Base-by-base conservation (phyloP, 2,797 vertebrate genomes). In the Adrianichthys oophorus region DNA sequence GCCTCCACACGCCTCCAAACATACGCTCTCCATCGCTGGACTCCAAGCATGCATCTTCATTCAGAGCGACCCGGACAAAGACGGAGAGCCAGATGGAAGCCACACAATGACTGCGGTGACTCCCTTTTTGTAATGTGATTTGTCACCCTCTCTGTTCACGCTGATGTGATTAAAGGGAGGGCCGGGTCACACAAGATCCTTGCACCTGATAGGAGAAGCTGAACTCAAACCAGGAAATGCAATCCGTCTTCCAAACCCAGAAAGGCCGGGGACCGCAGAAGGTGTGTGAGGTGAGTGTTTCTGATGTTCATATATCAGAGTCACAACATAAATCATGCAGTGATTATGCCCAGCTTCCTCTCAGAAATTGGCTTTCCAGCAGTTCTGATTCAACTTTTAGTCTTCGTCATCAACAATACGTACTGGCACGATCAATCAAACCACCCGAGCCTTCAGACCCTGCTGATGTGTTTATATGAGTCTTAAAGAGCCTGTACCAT, bases 101-200 rank as follows among this genome's bases (percentile, higher is more conserved):
- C 62, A 70, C 82, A 78, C 76, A 66, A 67, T 46, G 68, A 70
- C 72, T 82, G 76, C 76, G 65, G 61, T 82, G 84, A 86, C 71
- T 86, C 86, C 56, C 75, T 69, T 67, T 68, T 70, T 64, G 64
- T 89, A 87, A 91, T 88, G 84, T 76, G 82, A 89, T 91, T 90
- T 85, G 84, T 83, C 85, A 81, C 73, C 78, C 87, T 72, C 74
- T 76, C 71, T 50, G 70, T 74, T 78, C 74, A 57, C 68, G 46
- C 56, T 86, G 87, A 92, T 89, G 72, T 70, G 85, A 91, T 91
- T 90, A 92, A 23, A 26, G 54, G 61, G 72, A 51, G 17, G 62
- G 69, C 74, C 47, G 66, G 79, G 83, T 85, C 81, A 70, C 64
- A 73, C 8, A 76, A 75, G 84, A 86, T 74, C 76, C 65, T 56